Evolutionary conservation across 2,888 invertebrate species (phyloP).

Genomic region (Lottia gigantea): DNA sequence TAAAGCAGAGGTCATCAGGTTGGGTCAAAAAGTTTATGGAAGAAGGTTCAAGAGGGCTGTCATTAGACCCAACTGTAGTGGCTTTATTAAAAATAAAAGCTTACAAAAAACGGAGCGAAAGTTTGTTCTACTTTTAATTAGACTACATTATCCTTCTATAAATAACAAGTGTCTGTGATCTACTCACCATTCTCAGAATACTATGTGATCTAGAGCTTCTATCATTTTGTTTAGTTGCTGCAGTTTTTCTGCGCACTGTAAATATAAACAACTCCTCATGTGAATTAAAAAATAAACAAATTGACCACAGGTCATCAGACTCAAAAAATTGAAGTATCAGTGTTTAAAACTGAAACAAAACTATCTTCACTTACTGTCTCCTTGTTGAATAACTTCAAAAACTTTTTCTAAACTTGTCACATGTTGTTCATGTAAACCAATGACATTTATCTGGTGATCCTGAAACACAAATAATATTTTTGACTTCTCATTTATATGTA

Average conservation of each 20-base stretch:
- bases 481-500: no score
- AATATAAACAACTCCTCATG: constrained; percentile 24
- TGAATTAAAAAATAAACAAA: background rate
- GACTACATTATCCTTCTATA: no score
- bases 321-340: constrained; percentile 9
- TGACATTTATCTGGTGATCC: constrained; percentile 75
- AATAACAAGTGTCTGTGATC: background rate
- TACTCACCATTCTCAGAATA: constrained; percentile 86
- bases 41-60: no score
- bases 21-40: no score
- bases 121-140: no score
- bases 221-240: constrained; percentile 88
- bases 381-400: constrained; percentile 70
- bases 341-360: no score
- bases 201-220: constrained; percentile 89
- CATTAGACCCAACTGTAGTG: no score
- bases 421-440: constrained; percentile 71
- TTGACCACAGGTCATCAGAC: background rate
- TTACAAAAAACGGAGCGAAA: no score
- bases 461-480: constrained; percentile 35
- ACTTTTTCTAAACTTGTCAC: constrained; percentile 44
- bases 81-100: no score
- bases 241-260: constrained; percentile 75
- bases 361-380: constrained; percentile 53
- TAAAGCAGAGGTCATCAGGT: no score